phyloP scores from a whole-genome alignment of 2,888 invertebrate species.

The Sminthurinus aureus region DNA sequence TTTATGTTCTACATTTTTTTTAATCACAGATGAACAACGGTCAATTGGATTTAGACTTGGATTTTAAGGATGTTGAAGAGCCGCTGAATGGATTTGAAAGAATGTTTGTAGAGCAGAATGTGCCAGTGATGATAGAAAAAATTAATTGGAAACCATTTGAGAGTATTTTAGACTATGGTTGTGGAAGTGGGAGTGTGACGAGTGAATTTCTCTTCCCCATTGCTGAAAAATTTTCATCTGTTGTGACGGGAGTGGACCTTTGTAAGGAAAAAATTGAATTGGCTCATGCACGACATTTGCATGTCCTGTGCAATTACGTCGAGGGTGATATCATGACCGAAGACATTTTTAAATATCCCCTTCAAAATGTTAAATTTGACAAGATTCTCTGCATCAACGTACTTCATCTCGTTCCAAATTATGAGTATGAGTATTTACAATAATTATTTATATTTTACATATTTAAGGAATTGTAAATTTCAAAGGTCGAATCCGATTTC shows the following conservation, averaged over 20 bases:
- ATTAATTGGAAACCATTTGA: conserved; percentile 28
- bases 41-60: no score
- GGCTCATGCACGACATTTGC: background rate
- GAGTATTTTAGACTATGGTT: conserved; percentile 36
- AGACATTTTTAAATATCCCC: background rate
- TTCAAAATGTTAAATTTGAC: conserved; percentile 16
- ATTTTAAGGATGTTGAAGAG: no score
- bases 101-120: conserved; percentile 4
- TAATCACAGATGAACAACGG: no score
- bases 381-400: conserved; percentile 16
- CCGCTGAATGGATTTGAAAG: no score
- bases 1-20: no score
- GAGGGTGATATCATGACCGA: conserved; percentile 19
- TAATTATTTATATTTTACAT: no score
- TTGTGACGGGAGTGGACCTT: conserved; percentile 16
- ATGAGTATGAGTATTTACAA: no score
- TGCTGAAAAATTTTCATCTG: conserved; percentile 13
- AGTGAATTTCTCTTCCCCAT: conserved; percentile 5
- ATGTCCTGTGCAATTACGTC: conserved; percentile 9
- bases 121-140: conserved; percentile 18
- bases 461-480: no score
- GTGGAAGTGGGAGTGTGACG: conserved; percentile 22
- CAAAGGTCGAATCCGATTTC: no score
- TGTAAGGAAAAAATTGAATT: conserved; percentile 21
- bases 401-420: conserved; percentile 17